Percentiles rank a stretch among this genome's conserved stretches.
phyloP scores from a whole-genome alignment of 2,888 invertebrate species.

The Agonopterix heracliana region DNA sequence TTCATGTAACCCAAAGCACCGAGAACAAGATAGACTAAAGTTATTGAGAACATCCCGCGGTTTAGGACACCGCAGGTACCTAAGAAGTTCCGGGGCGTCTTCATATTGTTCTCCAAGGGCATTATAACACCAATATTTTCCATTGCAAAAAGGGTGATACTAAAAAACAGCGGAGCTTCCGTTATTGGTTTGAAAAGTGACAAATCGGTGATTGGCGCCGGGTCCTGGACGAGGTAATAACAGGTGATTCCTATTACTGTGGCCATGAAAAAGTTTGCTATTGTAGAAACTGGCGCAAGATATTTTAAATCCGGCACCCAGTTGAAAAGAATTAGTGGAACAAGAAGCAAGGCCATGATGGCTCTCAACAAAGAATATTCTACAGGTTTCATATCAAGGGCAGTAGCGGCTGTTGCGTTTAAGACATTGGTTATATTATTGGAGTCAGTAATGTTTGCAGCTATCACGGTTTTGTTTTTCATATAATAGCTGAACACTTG shows the following conservation, averaged over 20 bases:
- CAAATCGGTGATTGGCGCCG: too few species aligned
- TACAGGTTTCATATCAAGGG: too few species aligned
- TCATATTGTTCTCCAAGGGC: conserved; percentile 92
- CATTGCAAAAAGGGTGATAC: too few species aligned
- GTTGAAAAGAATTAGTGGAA: conserved; percentile 4
- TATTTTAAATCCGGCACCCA: conserved; percentile 72
- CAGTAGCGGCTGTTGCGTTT: too few species aligned
- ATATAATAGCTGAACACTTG: conserved; percentile 8
- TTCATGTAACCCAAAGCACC: too few species aligned
- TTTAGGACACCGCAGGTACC: conserved; percentile 86
- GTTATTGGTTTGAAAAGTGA: too few species aligned
- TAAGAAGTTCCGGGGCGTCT: conserved; percentile 82
- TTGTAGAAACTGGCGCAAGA: conserved; percentile 88
- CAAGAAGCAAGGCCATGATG: neutral
- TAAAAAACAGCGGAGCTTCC: too few species aligned
- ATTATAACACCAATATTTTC: conserved; percentile 59
- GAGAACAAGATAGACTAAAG: conserved; percentile 77
- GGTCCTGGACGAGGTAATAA: conserved; percentile 83
- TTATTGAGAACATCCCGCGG: conserved; percentile 87
- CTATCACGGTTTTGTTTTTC: too few species aligned
- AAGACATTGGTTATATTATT: too few species aligned
- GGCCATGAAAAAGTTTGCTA: conserved; percentile 88
- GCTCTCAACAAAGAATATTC: neutral
- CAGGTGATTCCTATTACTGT: conserved; percentile 86
- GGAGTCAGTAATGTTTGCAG: too few species aligned